Conservation (phyloP, 53 echinoderm and acorn worm species). For the Pentamera pediparva region DNA sequence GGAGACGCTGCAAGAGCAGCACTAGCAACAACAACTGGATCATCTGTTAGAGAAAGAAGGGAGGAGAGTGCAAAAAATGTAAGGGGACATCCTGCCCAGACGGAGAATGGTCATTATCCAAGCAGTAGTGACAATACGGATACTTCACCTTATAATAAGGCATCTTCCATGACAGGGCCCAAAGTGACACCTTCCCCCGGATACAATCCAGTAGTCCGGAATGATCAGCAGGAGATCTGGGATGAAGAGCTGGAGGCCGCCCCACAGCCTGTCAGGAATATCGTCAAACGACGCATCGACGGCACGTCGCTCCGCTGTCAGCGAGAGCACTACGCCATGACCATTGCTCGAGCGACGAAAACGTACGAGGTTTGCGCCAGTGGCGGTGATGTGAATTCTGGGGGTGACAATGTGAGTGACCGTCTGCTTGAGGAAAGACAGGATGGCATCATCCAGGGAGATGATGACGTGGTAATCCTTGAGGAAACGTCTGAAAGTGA, state of each 20-base stretch:
- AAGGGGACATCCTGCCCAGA: too few species aligned
- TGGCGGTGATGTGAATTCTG: background rate
- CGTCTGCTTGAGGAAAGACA: too few species aligned
- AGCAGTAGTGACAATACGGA: too few species aligned
- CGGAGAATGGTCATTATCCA: too few species aligned
- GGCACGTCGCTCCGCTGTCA: background rate
- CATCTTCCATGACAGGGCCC: too few species aligned
- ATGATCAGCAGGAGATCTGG: too few species aligned
- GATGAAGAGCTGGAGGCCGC: background rate
- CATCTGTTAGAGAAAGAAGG: too few species aligned
- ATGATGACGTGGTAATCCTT: slow-evolving; percentile 4
- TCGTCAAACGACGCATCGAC: background rate
- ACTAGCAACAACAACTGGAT: too few species aligned
- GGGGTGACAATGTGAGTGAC: background rate
- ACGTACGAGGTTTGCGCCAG: slow-evolving; percentile 2
- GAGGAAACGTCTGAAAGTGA: slow-evolving; percentile 4
- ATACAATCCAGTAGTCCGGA: too few species aligned
- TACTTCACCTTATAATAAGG: too few species aligned
- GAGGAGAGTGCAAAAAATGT: background rate
- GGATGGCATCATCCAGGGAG: background rate
- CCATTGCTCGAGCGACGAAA: background rate
- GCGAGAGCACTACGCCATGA: background rate
- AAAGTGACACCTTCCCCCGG: too few species aligned
- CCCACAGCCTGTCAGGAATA: background rate
- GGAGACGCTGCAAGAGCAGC: too few species aligned